Evolutionary conservation across 2,113 vertebrate genomes (phyloP).

Genomic region (Ophthalmolycus amberensis): DNA sequence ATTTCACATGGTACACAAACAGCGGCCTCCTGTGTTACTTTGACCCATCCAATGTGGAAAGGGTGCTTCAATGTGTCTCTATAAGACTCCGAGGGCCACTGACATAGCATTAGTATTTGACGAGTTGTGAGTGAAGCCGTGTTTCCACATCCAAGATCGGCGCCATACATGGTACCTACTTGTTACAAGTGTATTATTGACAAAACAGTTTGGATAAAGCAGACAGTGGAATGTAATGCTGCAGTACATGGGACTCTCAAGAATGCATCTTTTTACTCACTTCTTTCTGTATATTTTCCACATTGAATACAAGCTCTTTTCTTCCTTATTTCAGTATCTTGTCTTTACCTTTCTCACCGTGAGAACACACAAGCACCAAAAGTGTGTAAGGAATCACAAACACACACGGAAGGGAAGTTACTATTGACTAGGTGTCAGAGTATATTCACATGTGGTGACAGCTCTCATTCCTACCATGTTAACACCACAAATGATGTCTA

Average conservation of each 20-base stretch:
- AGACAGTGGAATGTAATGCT: not conserved
- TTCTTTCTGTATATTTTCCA: not conserved
- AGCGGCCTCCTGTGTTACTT: no score
- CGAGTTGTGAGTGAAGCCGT: no score
- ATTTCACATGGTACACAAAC: no score
- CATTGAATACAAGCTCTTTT: not conserved
- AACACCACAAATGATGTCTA: not conserved
- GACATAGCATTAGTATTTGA: no score
- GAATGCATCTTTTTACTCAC: not conserved
- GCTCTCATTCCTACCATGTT: no score
- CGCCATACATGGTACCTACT: not conserved
- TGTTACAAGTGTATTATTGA: not conserved
- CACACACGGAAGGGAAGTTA: not conserved
- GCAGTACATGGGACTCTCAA: not conserved
- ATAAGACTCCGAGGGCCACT: no score
- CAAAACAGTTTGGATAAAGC: not conserved
- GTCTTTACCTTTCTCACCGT: not conserved
- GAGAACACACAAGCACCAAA: not conserved
- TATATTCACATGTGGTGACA: not conserved
- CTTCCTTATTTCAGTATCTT: no score
- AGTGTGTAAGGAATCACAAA: not conserved
- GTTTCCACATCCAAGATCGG: no score
- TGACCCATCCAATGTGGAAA: no score
- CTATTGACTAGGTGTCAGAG: constrained; percentile 19
- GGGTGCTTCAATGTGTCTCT: no score